Base-by-base conservation (phyloP, 2,797 vertebrate species). In the Tangara arthus region DNA sequence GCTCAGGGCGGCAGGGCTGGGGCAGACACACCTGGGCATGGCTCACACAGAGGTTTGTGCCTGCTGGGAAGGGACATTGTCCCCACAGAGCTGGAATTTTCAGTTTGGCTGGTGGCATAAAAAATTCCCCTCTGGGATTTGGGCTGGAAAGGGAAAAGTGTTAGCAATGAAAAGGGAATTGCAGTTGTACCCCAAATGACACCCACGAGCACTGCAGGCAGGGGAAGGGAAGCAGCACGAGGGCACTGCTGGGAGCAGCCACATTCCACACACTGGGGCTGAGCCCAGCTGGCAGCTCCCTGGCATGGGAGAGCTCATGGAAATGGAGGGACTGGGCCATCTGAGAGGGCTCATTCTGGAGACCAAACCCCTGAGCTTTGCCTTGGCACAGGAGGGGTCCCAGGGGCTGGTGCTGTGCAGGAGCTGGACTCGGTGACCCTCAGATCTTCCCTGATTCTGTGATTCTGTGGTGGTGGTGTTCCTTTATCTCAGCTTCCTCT, bases 11-110 rank as follows among this genome's bases (percentile, higher is more conserved):
- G 37, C 6, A 9, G 55, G 28, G 35, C 15, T 77, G 1, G 1
- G n/a, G 7, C 19, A 10, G 14, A 41, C 17, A 23, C 50, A 8
- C 6, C 9, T 6, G 1, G 0, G 3, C 8, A 12, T 0, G 11
- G 16, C 7, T 32, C 28, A 4, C 20, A 7, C 2, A 0, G 2
- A 0, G 73, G 1, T 19, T 63, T 9, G 6, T 3, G 1, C 8
- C n/a, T 41, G 9, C 24, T 2, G 59, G 63, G 64, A 11, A 50
- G 6, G 64, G n/a, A 18, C 6, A 0, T 10, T 35, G 8, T 5
- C 20, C 61, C 21, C 37, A 7, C 12, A 10, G 46, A 37, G 26
- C 1, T 41, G 35, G 49, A 9, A 27, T 13, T 11, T 21, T 30
- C n/a, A 12, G 32, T 30, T 41, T 7, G 10, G 27, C 60, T 21